phyloP scores from a whole-genome alignment of 2,113 vertebrate genomes.

The Phalacrocorax aristotelis region DNA sequence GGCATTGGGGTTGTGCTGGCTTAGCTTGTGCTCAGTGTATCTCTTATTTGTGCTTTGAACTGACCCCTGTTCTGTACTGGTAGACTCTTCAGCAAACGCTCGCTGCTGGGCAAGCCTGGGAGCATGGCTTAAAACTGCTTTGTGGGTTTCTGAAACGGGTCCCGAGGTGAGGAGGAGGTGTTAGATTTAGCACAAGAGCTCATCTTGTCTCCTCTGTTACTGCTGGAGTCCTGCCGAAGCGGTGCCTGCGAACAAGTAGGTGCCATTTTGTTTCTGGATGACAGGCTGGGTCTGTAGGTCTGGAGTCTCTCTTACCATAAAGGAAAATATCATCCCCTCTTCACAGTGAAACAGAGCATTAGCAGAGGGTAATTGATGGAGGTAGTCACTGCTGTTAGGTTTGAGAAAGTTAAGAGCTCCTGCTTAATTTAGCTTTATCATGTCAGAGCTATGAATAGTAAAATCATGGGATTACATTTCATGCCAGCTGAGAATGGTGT shows the following conservation, averaged over 20 bases:
- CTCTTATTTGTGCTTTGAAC: not conserved
- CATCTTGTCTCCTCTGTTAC: not conserved
- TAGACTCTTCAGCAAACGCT: not conserved
- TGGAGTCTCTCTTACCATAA: not conserved
- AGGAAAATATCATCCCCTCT: not conserved
- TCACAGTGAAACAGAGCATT: not conserved
- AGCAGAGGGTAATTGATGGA: not conserved
- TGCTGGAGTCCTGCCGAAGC: not conserved
- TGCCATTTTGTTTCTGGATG: constrained; percentile 23
- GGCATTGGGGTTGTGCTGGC: not conserved
- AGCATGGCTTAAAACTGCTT: not conserved
- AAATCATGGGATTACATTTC: constrained; percentile 24
- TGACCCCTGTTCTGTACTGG: not conserved
- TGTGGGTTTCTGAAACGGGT: not conserved
- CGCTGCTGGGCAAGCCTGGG: not conserved
- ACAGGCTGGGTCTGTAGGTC: not conserved
- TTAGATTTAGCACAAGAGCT: not conserved
- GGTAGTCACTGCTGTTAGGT: not conserved
- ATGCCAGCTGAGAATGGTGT: constrained; percentile 47
- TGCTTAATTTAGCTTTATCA: constrained; percentile 47
- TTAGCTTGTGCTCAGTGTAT: too few relatives aligned
- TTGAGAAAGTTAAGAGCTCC: not conserved
- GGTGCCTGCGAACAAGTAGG: not conserved
- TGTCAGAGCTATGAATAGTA: constrained; percentile 58
- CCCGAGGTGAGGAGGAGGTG: not conserved